Percentiles rank a stretch among this genome's conserved stretches.
phyloP scores from a whole-genome alignment of 1,140 invertebrate genomes.

The Conus betulinus region DNA sequence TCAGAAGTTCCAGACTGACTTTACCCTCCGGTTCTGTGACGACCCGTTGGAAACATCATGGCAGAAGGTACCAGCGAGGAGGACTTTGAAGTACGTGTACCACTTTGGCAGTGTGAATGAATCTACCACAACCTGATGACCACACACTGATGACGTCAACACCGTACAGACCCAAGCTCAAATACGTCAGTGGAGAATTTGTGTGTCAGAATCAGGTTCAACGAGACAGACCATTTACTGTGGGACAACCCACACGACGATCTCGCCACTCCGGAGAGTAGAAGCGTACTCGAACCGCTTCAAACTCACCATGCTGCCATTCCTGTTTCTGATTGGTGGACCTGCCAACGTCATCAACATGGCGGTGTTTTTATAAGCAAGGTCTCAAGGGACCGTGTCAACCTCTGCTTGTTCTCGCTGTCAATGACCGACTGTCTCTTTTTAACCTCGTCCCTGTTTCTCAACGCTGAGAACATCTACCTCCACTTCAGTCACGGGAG shows the following conservation, averaged over 20 bases:
- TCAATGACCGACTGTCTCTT: background rate
- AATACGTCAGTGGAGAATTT: too few relatives aligned
- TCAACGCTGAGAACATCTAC: background rate
- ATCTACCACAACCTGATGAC: too few relatives aligned
- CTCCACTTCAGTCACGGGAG: background rate
- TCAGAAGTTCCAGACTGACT: too few relatives aligned
- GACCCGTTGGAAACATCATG: too few relatives aligned
- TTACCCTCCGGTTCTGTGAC: too few relatives aligned
- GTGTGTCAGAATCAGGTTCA: background rate
- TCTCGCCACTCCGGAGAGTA: background rate
- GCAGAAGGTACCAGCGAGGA: too few relatives aligned
- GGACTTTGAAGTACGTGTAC: too few relatives aligned
- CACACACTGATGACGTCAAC: too few relatives aligned
- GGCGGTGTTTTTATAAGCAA: background rate
- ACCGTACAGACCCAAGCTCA: too few relatives aligned
- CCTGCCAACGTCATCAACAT: conserved; percentile 1
- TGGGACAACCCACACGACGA: background rate
- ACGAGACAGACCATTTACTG: background rate
- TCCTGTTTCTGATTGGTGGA: background rate
- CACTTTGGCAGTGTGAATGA: too few relatives aligned
- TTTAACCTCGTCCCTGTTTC: background rate
- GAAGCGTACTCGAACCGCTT: background rate
- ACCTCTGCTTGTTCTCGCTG: conserved; percentile 12
- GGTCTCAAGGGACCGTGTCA: conserved; percentile 14
- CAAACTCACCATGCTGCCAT: background rate